Base-by-base conservation (phyloP, 2,888 invertebrate species). In the Odontothrips loti region DNA sequence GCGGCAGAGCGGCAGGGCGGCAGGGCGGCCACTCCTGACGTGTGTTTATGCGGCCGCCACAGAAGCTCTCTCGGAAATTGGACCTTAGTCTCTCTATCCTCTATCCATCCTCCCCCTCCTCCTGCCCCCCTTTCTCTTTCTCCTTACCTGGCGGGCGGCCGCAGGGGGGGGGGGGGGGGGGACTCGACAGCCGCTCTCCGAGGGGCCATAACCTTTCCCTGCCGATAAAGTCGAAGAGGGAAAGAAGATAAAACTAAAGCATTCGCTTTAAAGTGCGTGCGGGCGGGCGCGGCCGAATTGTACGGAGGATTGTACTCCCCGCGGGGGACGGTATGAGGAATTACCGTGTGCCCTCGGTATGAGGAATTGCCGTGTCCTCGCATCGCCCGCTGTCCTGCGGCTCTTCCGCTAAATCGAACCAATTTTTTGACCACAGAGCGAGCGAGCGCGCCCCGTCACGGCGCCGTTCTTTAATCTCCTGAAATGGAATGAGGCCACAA, bases 11-110 rank as follows among this genome's bases (percentile, higher is more conserved):
- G 8, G 58, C 58, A 17, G 15, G 20, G 68, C 68, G 17, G 15
- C n/a, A n/a, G 68, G 68, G 23, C 68, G 27, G 6, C 58, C 58
- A 58, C 58, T 43, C 34, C 34, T 43, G 34, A 43, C 58, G 58
- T 58, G 58, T 58, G 58, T 58, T 58, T 58, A 58, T 58, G 58
- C 58, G 6, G 17, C 20, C 58, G 58, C 34, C 58, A 58, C 27
- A 27, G 68, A 27, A 75, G 68, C 68, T 75, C 27, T 75, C 68
- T 75, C 68, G 23, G 23, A 75, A 75, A 75, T 75, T 75, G 68
- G 23, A 75, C 68, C 68, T 75, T 75, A 75, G 68, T 75, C 68
- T 75, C 68, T 27, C 68, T n/a, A 27, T 27, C 12, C 9, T 10
- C 58, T 58, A 58, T n/a, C 58, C 58, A 20, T 17, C 58, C 58